phyloP scores from a whole-genome alignment of 2,113 vertebrate genomes.

The Nothocercus julius region DNA sequence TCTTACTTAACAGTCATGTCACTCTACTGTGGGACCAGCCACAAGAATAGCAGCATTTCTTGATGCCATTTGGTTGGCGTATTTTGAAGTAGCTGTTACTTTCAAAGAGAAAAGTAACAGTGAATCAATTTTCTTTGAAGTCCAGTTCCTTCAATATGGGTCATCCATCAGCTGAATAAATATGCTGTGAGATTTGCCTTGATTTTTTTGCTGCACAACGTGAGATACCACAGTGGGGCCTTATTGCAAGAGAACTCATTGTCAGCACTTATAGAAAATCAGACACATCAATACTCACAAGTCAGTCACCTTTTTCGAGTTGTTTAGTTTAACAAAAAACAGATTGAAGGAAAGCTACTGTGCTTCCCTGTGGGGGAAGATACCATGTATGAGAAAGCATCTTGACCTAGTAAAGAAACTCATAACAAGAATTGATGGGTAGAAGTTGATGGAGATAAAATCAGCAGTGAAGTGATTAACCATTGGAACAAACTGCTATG shows the following conservation, averaged over 20 bases:
- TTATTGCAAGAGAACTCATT: background rate
- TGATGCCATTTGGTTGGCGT: background rate
- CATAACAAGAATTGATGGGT: background rate
- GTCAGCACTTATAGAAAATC: background rate
- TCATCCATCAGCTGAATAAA: background rate
- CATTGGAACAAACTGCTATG: background rate
- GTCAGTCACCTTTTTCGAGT: background rate
- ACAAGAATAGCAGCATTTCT: background rate
- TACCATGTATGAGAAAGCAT: background rate
- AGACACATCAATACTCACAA: background rate
- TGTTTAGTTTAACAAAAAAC: background rate
- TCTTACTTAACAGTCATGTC: background rate
- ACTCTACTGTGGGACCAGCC: background rate
- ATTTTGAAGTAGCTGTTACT: conserved; percentile 28
- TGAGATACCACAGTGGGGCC: background rate
- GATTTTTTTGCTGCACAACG: background rate
- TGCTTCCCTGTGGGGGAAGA: background rate
- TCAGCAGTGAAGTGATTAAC: background rate
- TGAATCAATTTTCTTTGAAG: conserved; percentile 34
- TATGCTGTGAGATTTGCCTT: background rate
- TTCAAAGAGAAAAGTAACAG: background rate
- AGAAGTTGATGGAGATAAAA: background rate
- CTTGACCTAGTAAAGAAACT: background rate
- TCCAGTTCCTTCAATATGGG: background rate
- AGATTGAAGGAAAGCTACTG: background rate